These are phyloP conservation scores for Augochlorella aurata DNA, from an alignment of 2,888 invertebrate species.

Conservation along the genomic window DNA sequence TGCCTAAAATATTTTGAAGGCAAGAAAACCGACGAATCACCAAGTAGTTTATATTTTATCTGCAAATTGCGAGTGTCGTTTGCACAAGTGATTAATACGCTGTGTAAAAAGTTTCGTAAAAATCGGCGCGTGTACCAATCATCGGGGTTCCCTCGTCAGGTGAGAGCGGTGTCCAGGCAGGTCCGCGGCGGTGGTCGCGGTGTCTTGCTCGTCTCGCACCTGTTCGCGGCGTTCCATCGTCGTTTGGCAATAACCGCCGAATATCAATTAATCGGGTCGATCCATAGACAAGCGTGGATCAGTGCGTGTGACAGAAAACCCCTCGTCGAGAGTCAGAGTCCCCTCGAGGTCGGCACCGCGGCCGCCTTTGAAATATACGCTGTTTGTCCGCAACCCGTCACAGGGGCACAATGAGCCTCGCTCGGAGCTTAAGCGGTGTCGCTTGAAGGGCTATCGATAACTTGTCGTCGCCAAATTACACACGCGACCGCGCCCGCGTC, in stretches of 20 bases:
- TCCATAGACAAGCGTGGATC: slow-evolving; percentile 67
- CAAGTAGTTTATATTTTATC: no score
- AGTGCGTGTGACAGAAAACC: slow-evolving; percentile 78
- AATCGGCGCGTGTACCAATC: no score
- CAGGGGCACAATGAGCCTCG: slow-evolving; percentile 76
- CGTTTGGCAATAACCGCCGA: slow-evolving; percentile 60
- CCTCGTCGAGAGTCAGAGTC: slow-evolving; percentile 71
- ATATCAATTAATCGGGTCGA: slow-evolving; percentile 68
- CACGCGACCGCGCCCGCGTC: slow-evolving; percentile 52
- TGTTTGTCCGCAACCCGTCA: slow-evolving; percentile 75
- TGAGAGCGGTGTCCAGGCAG: background rate
- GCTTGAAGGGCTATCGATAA: slow-evolving; percentile 78
- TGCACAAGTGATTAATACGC: no score
- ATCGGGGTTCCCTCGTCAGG: background rate
- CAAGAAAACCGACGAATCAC: no score
- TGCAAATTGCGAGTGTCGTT: no score
- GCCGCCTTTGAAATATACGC: slow-evolving; percentile 77
- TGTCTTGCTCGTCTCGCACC: slow-evolving; percentile 15
- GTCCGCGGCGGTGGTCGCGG: background rate
- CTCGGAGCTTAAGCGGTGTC: slow-evolving; percentile 73
- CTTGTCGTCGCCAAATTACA: slow-evolving; percentile 77
- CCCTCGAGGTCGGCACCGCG: slow-evolving; percentile 62
- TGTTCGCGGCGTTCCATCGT: slow-evolving; percentile 38
- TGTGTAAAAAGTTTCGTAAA: no score
- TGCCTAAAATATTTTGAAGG: no score